phyloP scores from a whole-genome alignment of 2,797 vertebrate species.

The Leucoraja ocellata region DNA sequence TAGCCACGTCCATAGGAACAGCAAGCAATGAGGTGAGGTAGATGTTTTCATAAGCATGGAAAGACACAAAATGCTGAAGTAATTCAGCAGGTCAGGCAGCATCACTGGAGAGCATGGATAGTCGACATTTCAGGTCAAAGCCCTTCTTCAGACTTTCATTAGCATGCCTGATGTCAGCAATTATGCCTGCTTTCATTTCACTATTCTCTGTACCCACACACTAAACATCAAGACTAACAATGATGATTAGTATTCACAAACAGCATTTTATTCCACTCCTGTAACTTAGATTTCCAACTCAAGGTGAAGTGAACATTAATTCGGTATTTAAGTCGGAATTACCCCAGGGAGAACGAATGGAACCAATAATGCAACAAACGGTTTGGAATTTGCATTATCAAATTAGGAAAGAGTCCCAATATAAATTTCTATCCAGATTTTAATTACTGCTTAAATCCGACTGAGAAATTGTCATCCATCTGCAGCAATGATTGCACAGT shows the following conservation, averaged over 20 bases:
- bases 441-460: not conserved
- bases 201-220: not conserved
- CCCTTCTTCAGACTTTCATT: not conserved
- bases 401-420: not conserved
- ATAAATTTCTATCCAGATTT: not conserved
- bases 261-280: not conserved
- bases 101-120: no score
- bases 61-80: no score
- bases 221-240: not conserved
- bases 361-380: not conserved
- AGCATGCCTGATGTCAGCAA: not conserved
- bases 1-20: not conserved
- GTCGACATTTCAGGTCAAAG: no score
- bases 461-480: not conserved
- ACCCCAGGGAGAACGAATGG: not conserved
- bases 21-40: not conserved
- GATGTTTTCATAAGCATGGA: not conserved
- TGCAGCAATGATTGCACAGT: not conserved
- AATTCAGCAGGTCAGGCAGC: no score
- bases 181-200: not conserved
- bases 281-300: not conserved
- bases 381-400: not conserved
- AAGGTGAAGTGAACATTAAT: slow-evolving; percentile 1
- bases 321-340: not conserved
- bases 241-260: not conserved